A percentile compares a stretch with the other conserved stretches of the same genome.
These are phyloP conservation scores for Pardalotus punctatus DNA, from an alignment of 2,113 vertebrate genomes.

Conservation along the genomic window DNA sequence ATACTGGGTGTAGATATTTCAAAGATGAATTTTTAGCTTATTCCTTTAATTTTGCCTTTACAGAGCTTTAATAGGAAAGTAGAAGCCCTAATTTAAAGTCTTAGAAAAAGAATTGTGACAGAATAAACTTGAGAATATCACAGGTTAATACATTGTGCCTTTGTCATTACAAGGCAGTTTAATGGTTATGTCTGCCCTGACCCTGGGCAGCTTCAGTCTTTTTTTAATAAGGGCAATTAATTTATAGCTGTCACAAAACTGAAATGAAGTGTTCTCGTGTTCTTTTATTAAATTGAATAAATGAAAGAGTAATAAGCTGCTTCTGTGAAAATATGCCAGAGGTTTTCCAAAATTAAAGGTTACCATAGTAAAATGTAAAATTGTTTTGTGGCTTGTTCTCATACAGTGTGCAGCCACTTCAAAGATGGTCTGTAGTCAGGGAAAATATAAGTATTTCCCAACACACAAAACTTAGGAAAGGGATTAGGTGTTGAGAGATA, in stretches of 20 bases:
- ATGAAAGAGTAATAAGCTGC: background rate
- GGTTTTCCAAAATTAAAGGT: constrained; percentile 40
- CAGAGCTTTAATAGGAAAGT: background rate
- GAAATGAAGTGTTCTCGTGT: background rate
- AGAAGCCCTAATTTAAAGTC: background rate
- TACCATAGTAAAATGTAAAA: constrained; percentile 8
- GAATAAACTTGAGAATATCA: background rate
- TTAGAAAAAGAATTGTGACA: background rate
- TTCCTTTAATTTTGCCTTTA: background rate
- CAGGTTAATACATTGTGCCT: background rate
- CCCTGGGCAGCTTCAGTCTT: background rate
- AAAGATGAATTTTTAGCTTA: background rate
- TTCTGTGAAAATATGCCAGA: background rate
- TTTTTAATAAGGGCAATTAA: constrained; percentile 12
- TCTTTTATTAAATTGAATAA: background rate
- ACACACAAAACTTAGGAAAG: background rate
- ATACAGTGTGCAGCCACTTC: background rate
- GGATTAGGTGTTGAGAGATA: constrained; percentile 8
- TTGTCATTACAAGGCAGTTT: background rate
- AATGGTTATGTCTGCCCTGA: background rate
- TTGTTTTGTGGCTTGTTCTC: background rate
- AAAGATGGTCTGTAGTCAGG: background rate
- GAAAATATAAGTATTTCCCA: constrained; percentile 4
- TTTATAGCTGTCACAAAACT: background rate
- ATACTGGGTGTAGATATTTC: background rate